Evolutionary conservation across 2,113 vertebrate genomes (phyloP).

Genomic region (Telmatochromis brichardi): DNA sequence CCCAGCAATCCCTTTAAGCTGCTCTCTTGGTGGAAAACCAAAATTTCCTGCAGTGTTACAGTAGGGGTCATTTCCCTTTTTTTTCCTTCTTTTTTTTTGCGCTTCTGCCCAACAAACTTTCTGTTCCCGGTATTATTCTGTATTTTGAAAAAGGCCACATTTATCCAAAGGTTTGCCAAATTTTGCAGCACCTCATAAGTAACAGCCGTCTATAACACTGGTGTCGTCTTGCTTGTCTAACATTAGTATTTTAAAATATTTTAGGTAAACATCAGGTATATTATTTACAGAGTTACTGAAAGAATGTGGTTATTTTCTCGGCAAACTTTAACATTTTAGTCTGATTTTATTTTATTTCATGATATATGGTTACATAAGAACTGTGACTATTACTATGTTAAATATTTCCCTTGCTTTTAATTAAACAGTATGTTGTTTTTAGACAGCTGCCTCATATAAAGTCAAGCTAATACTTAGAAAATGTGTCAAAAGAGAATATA

Average conservation of each 20-base stretch:
- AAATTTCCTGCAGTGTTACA: neutral
- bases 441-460: neutral
- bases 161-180: neutral
- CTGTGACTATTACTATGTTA: neutral
- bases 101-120: neutral
- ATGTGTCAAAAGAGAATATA: neutral
- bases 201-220: neutral
- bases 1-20: slow-evolving; percentile 19
- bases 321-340: neutral
- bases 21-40: neutral
- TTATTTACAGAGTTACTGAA: neutral
- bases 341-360: neutral
- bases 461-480: neutral
- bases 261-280: neutral
- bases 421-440: neutral
- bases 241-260: neutral
- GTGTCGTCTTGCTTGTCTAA: neutral
- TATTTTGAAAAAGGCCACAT: neutral
- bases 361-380: neutral
- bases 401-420: neutral
- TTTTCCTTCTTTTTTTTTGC: neutral
- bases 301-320: neutral
- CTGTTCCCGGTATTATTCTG: neutral
- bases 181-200: neutral
- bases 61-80: neutral